Base-by-base conservation (phyloP, 2,888 invertebrate species). In the Chaetogeoica ovagalla region DNA sequence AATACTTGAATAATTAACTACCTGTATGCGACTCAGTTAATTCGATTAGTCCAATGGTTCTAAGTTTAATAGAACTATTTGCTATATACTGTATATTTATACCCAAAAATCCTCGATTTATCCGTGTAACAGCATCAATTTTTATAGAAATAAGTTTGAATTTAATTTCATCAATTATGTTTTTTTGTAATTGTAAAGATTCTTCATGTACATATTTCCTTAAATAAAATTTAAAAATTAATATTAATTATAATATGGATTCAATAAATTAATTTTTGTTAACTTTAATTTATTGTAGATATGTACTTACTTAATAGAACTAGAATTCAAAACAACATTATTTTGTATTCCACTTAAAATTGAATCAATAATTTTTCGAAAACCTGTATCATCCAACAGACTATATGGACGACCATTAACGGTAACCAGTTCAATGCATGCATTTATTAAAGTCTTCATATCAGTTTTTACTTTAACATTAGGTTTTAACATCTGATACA, bases 311-410 rank as follows among this genome's bases (percentile, higher is more conserved):
- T 68, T 68, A 52, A 52, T 68, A 17, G 52, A 52, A 23, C 2
- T 23, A 4, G 23, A 52, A 17, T 68, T 68, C 1, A 68, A 63
- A 37, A 63, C 62, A 37, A 37, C 30, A 63, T 17, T 63, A 63
- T 63, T 63, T 52, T 52, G 68, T 52, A 52, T 43, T 17, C 68
- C 52, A 68, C 37, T 23, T 68, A 68, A 52, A 68, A 68, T 23
- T 15, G 52, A 48, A 68, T 52, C 23, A 15, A 68, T 15, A 39
- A 52, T 15, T 68, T 68, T 23, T 39, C 15, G n/a, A 43, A 68
- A 68, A 1, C 68, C 68, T 17, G 68, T 19, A 63, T 68, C 68
- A 68, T 68, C 17, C 23, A 66, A 21, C 2, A 48, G 5, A 21
- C 52, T 68, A 11, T 52, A 68, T 15, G 52, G 68, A 23, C 39